phyloP scores from a whole-genome alignment of 2,888 invertebrate genomes.

The Omphaloscelis lunosa region DNA sequence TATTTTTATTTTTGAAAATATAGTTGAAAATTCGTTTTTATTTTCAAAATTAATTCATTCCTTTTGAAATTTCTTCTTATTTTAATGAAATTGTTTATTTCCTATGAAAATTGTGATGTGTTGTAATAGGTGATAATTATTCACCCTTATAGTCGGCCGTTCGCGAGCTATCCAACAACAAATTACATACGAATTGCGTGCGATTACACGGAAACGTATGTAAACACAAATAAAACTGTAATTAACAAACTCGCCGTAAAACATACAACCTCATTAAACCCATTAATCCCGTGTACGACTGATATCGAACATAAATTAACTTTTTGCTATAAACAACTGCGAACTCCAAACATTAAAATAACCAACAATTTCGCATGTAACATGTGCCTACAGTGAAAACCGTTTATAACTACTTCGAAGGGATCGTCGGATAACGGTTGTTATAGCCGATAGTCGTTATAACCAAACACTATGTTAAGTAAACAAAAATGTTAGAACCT shows the following conservation, averaged over 20 bases:
- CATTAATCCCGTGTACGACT: slow-evolving; percentile 34
- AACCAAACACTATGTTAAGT: no score
- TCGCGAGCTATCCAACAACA: background rate
- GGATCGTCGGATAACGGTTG: no score
- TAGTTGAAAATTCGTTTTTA: background rate
- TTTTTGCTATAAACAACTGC: slow-evolving; percentile 47
- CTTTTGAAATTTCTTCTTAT: no score
- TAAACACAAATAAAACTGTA: slow-evolving; percentile 12
- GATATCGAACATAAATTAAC: slow-evolving; percentile 48
- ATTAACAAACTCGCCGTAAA: slow-evolving; percentile 32
- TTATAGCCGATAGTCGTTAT: no score
- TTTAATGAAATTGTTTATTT: no score
- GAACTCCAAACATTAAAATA: slow-evolving; percentile 49
- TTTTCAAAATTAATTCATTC: background rate
- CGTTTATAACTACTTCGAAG: no score
- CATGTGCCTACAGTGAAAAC: slow-evolving; percentile 8
- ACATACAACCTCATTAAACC: slow-evolving; percentile 25
- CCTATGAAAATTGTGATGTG: background rate
- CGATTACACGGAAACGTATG: slow-evolving; percentile 4
- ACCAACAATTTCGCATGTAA: slow-evolving; percentile 43
- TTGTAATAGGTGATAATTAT: background rate
- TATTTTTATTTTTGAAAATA: no score
- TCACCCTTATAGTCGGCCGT: no score
- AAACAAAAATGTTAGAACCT: no score
- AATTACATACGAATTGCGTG: background rate